Conservation (phyloP, 2,113 vertebrate species). For the Limanda limanda region DNA sequence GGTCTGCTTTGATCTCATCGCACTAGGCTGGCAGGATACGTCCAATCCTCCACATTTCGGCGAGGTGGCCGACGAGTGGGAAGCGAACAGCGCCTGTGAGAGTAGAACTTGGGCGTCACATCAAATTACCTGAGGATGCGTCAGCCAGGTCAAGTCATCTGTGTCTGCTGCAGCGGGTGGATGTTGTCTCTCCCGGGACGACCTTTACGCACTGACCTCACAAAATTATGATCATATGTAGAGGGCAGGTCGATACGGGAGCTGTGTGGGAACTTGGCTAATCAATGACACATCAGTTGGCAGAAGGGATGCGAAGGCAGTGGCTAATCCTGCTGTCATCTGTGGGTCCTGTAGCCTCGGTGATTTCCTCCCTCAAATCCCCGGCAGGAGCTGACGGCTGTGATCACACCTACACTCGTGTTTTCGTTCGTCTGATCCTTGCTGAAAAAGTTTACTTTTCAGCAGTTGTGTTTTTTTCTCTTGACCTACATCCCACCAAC, state of each 20-base stretch:
- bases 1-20: conserved; percentile 44
- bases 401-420: conserved; percentile 50
- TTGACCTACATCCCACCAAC: conserved; percentile 39
- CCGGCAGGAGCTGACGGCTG: conserved; percentile 38
- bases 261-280: conserved; percentile 38
- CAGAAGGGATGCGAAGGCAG: conserved; percentile 35
- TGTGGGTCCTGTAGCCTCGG: background rate
- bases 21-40: conserved; percentile 18
- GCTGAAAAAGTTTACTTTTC: conserved; percentile 37
- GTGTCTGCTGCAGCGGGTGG: conserved; percentile 41
- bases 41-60: conserved; percentile 42
- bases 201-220: conserved; percentile 14
- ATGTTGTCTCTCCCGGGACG: conserved; percentile 53
- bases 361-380: conserved; percentile 40
- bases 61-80: conserved; percentile 41
- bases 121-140: conserved; percentile 61
- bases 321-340: conserved; percentile 45
- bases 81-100: conserved; percentile 26
- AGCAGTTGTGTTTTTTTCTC: conserved; percentile 27
- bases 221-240: conserved; percentile 46
- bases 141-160: conserved; percentile 65
- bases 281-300: conserved; percentile 43
- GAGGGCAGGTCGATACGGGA: conserved; percentile 9
- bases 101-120: conserved; percentile 56
- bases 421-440: conserved; percentile 23